Evolutionary conservation across 2,888 invertebrate species (phyloP).

Genomic region (Drosophila quinaria): DNA sequence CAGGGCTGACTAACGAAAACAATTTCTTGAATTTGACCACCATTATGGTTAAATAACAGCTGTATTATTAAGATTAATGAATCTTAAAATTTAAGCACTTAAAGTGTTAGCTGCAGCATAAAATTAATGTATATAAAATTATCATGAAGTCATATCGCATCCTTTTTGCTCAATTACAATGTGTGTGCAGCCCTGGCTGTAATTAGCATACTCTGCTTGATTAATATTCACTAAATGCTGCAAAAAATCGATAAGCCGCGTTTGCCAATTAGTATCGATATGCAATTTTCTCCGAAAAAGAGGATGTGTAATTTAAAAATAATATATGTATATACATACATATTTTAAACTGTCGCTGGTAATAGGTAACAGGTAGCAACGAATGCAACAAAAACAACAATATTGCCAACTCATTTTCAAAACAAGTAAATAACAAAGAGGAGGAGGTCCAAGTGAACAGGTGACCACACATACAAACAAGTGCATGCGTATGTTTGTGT

Average conservation of each 20-base stretch:
- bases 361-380: not conserved
- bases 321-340: not conserved
- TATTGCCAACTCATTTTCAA: not conserved
- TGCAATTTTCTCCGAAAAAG: not conserved
- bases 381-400: not conserved
- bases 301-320: not conserved
- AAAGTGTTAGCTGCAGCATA: not conserved
- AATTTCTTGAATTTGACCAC: not conserved
- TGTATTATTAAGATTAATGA: not conserved
- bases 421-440: slow-evolving; percentile 4
- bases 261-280: slow-evolving; percentile 16
- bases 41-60: not conserved
- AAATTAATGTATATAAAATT: not conserved
- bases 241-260: slow-evolving; percentile 8
- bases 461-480: not conserved
- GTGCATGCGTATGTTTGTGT: not conserved
- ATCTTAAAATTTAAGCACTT: not conserved
- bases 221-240: not conserved
- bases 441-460: slow-evolving; percentile 16
- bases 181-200: not conserved
- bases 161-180: not conserved
- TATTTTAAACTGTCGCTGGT: not conserved
- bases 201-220: slow-evolving; percentile 11
- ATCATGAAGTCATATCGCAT: not conserved
- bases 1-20: slow-evolving; percentile 30